Evolutionary conservation across 2,113 vertebrate species (phyloP).

Genomic region (Piprites chloris): DNA sequence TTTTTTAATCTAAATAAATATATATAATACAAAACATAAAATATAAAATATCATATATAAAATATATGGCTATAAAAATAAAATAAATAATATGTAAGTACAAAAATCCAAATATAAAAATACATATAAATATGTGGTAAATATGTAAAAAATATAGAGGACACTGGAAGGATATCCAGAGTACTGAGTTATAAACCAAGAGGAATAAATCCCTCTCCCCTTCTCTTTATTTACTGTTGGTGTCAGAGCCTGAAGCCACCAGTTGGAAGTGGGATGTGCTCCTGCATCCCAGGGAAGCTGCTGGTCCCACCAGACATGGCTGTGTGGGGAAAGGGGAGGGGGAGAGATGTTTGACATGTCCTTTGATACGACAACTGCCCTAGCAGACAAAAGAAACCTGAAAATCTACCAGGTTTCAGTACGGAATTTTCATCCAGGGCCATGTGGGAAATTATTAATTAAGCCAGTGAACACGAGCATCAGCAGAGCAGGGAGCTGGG

Average conservation of each 20-base stretch:
- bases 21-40: background rate
- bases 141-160: background rate
- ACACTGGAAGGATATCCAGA: background rate
- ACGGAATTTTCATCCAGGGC: background rate
- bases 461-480: background rate
- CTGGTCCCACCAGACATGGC: background rate
- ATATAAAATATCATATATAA: background rate
- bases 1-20: background rate
- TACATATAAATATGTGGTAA: no score
- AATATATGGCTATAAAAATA: background rate
- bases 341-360: background rate
- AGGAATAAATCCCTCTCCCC: background rate
- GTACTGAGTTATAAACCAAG: background rate
- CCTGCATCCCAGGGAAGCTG: background rate
- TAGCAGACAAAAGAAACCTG: background rate
- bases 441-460: slow-evolving; percentile 5
- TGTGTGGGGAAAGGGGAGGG: background rate
- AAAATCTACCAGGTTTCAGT: background rate
- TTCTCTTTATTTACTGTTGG: background rate
- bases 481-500: background rate
- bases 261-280: background rate
- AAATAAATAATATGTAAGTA: background rate
- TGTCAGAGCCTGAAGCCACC: background rate
- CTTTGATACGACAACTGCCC: background rate
- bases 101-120: background rate